phyloP scores from a whole-genome alignment of 2,113 vertebrate genomes.

The Semicossyphus pulcher region DNA sequence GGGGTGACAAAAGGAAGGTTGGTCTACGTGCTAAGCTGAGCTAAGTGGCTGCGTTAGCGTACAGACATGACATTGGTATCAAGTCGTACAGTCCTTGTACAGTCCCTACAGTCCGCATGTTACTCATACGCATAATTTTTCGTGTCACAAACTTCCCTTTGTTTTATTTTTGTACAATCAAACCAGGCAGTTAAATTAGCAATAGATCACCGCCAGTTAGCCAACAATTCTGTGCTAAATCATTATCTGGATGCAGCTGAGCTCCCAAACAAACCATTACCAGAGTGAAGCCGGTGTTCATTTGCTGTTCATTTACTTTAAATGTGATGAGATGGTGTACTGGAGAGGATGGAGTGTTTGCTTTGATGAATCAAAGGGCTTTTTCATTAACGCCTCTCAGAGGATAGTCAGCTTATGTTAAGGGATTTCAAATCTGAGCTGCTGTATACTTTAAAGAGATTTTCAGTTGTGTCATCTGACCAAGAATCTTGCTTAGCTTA shows the following conservation, averaged over 20 bases:
- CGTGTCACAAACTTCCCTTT: neutral
- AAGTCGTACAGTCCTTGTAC: too few relatives aligned
- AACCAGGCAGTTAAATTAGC: neutral
- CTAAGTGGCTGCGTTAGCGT: too few relatives aligned
- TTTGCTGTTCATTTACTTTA: conserved; percentile 5
- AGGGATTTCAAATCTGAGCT: too few relatives aligned
- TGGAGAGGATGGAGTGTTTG: too few relatives aligned
- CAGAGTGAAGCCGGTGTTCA: neutral
- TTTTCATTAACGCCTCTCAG: too few relatives aligned
- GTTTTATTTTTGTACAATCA: conserved; percentile 7
- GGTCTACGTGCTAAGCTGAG: too few relatives aligned
- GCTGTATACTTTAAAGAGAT: neutral
- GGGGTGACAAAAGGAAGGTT: too few relatives aligned
- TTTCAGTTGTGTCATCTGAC: neutral
- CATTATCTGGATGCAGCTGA: conserved; percentile 2
- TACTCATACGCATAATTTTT: too few relatives aligned
- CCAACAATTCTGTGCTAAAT: neutral
- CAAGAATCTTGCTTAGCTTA: neutral
- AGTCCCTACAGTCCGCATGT: too few relatives aligned
- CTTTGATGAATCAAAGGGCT: too few relatives aligned
- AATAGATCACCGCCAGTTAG: neutral
- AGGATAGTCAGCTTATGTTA: too few relatives aligned
- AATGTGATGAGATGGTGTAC: neutral
- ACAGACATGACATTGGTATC: too few relatives aligned
- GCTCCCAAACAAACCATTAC: neutral